Conservation (phyloP, 2,113 vertebrate genomes). For the Sinocyclocheilus anophthalmus region DNA sequence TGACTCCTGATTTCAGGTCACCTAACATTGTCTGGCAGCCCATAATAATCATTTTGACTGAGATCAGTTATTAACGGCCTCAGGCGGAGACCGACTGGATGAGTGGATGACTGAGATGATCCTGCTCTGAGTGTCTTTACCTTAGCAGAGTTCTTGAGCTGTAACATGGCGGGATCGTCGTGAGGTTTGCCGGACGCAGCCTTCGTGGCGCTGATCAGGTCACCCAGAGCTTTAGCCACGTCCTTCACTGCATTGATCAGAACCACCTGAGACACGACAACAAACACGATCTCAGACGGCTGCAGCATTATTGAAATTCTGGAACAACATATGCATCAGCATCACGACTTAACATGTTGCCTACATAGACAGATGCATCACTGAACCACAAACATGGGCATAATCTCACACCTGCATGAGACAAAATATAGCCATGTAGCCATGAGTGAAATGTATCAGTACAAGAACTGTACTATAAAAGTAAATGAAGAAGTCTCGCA, state of each 20-base stretch:
- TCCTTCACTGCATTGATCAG: slow-evolving; percentile 98
- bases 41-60: neutral
- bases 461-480: neutral
- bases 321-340: neutral
- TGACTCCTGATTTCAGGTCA: neutral
- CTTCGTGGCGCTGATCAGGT: slow-evolving; percentile 93
- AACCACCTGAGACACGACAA: slow-evolving; percentile 80
- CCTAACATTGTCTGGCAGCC: neutral
- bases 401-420: neutral
- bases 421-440: neutral
- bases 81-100: neutral
- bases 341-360: neutral
- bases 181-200: slow-evolving; percentile 93
- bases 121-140: slow-evolving; percentile 66
- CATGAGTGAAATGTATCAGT: neutral
- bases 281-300: neutral
- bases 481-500: neutral
- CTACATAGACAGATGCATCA: too few relatives aligned
- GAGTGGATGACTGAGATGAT: neutral
- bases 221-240: slow-evolving; percentile 93
- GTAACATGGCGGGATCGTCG: slow-evolving; percentile 94
- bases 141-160: slow-evolving; percentile 97
- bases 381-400: neutral
- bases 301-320: too few relatives aligned
- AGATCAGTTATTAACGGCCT: neutral